These are phyloP conservation scores for Chloropsis hardwickii DNA, from an alignment of 2,113 vertebrate genomes.

Conservation along the genomic window DNA sequence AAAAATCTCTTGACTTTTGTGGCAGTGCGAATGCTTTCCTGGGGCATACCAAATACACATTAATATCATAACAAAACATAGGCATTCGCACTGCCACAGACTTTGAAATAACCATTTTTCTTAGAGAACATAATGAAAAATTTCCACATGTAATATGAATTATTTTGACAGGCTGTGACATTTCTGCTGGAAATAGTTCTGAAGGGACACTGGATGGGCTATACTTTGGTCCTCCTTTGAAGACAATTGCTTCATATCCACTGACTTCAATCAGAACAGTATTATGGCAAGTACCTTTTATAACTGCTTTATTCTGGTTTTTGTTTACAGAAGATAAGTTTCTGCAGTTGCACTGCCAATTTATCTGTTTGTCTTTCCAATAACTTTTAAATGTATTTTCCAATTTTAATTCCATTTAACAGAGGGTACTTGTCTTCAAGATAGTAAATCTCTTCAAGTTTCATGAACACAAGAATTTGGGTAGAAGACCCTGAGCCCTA, in stretches of 20 bases:
- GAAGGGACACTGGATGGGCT: not conserved
- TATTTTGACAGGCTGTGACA: conserved; percentile 2
- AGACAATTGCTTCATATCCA: not conserved
- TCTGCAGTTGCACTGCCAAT: not conserved
- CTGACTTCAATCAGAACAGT: not conserved
- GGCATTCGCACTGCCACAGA: too few species aligned
- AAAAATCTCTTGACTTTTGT: not conserved
- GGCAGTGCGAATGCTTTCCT: too few species aligned
- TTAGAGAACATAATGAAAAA: not conserved
- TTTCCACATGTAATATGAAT: not conserved
- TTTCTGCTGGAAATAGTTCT: not conserved
- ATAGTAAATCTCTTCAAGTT: not conserved
- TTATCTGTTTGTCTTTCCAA: not conserved
- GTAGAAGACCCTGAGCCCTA: not conserved
- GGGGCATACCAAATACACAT: too few species aligned
- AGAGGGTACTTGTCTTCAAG: not conserved
- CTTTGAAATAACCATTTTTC: conserved; percentile 14
- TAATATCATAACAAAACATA: too few species aligned
- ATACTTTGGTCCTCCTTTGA: not conserved
- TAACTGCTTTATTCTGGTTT: not conserved
- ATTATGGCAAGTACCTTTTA: not conserved
- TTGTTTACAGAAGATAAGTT: not conserved
- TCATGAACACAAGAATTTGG: not conserved
- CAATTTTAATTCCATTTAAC: not conserved
- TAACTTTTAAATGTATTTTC: not conserved